A percentile compares a stretch with the other conserved stretches of the same genome.
These are phyloP conservation scores for Gymnodraco acuticeps DNA, from an alignment of 2,797 vertebrate genomes.

Conservation along the genomic window DNA sequence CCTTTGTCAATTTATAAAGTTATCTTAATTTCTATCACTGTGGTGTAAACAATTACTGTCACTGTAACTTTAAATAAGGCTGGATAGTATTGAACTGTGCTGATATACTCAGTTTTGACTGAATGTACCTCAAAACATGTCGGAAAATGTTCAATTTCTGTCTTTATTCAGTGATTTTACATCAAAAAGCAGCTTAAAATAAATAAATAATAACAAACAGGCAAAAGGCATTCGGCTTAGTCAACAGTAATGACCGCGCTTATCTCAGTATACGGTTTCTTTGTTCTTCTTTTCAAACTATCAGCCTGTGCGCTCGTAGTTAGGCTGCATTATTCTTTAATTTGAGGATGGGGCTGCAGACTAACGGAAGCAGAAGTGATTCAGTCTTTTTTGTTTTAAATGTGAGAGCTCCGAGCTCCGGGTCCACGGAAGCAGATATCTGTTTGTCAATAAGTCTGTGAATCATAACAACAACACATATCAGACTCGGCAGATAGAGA, in stretches of 20 bases:
- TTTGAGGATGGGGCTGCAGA: slow-evolving; percentile 43
- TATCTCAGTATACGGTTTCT: slow-evolving; percentile 38
- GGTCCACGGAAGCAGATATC: slow-evolving; percentile 54
- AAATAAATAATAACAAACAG: slow-evolving; percentile 45
- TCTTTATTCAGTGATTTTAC: slow-evolving; percentile 33
- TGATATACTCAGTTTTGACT: not conserved
- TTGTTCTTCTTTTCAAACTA: slow-evolving; percentile 37
- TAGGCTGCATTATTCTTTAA: slow-evolving; percentile 64
- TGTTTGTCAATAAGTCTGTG: slow-evolving; percentile 51
- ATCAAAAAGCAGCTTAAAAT: slow-evolving; percentile 33
- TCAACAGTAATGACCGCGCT: slow-evolving; percentile 31
- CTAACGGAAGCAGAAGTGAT: slow-evolving; percentile 55
- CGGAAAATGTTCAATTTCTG: slow-evolving; percentile 24
- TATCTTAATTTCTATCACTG: no score
- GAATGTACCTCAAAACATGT: slow-evolving; percentile 18
- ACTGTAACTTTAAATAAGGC: not conserved
- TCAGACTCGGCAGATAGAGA: slow-evolving; percentile 45
- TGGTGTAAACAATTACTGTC: not conserved
- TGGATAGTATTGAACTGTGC: not conserved
- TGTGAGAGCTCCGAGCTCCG: slow-evolving; percentile 38
- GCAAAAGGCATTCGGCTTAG: slow-evolving; percentile 33
- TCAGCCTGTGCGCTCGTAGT: slow-evolving; percentile 60
- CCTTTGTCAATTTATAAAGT: no score
- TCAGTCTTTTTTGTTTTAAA: slow-evolving; percentile 60
- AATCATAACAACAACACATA: slow-evolving; percentile 55